Evolutionary conservation across 2,113 vertebrate species (phyloP).

Genomic region (Choloepus hoffmanni): DNA sequence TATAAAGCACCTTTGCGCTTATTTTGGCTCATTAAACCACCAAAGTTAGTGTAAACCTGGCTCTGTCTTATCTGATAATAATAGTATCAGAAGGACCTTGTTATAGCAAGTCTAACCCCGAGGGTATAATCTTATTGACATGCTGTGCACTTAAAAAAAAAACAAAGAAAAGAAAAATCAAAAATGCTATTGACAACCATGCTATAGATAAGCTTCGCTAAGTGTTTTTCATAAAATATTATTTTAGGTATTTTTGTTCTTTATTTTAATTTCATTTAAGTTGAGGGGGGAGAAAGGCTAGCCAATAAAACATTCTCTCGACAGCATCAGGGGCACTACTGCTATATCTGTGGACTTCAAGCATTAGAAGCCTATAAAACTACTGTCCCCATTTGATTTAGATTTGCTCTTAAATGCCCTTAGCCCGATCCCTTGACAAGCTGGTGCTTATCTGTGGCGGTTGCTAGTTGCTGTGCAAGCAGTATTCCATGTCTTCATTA

Average conservation of each 20-base stretch:
- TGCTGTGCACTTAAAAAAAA: not conserved
- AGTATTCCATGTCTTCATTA: slow-evolving; percentile 62
- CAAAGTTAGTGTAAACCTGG: not conserved
- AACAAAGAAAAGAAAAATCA: not conserved
- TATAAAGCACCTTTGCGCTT: slow-evolving; percentile 17
- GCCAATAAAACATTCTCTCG: not conserved
- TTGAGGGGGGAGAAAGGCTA: not conserved
- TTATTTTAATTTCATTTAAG: slow-evolving; percentile 1
- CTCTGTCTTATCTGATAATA: not conserved
- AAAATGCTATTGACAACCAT: not conserved
- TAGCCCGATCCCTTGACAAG: not conserved
- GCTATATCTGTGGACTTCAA: not conserved
- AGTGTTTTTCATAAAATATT: slow-evolving; percentile 3
- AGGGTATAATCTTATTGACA: not conserved
- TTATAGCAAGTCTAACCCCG: not conserved
- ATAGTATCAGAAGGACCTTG: not conserved
- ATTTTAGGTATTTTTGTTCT: not conserved
- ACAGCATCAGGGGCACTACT: not conserved
- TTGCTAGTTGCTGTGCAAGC: not conserved
- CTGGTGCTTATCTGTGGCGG: slow-evolving; percentile 1
- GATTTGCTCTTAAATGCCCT: not conserved
- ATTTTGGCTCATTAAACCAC: not conserved
- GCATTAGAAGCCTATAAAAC: not conserved
- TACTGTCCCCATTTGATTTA: not conserved
- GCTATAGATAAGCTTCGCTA: not conserved